phyloP scores from a whole-genome alignment of 2,888 invertebrate species.

The Metellina segmentata region DNA sequence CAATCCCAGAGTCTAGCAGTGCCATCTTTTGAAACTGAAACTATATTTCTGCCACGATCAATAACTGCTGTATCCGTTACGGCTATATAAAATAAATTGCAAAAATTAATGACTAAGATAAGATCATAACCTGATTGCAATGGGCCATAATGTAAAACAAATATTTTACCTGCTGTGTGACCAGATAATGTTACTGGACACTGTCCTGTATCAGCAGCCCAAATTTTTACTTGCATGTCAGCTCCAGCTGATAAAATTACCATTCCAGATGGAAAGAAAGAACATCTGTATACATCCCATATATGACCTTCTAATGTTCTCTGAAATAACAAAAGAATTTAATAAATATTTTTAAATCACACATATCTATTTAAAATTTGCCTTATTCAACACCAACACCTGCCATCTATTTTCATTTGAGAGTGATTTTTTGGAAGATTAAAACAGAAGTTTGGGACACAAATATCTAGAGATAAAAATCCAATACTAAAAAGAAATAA shows the following conservation, averaged over 20 bases:
- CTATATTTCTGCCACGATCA: slow-evolving; percentile 86
- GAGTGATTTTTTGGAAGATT: no score
- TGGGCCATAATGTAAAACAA: not conserved
- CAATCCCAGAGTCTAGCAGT: slow-evolving; percentile 87
- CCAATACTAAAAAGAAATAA: not conserved
- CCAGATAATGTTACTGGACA: slow-evolving; percentile 86
- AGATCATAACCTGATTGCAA: not conserved
- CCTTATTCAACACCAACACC: not conserved
- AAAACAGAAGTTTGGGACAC: not conserved
- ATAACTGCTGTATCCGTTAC: slow-evolving; percentile 85
- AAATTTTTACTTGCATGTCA: slow-evolving; percentile 86
- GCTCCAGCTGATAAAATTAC: slow-evolving; percentile 86
- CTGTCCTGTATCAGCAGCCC: slow-evolving; percentile 86
- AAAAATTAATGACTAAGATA: not conserved
- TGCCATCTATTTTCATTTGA: no score
- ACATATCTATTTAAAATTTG: not conserved
- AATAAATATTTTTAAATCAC: not conserved
- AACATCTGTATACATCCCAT: slow-evolving; percentile 86
- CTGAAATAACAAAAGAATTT: slow-evolving; percentile 34
- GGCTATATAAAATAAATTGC: slow-evolving; percentile 80
- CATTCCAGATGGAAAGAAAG: slow-evolving; percentile 87
- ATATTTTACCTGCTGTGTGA: slow-evolving; percentile 83
- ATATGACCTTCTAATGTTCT: slow-evolving; percentile 84
- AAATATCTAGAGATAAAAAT: not conserved
- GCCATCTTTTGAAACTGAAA: slow-evolving; percentile 88